Conservation (phyloP, 2,888 invertebrate species). For the Rutpela maculata region DNA sequence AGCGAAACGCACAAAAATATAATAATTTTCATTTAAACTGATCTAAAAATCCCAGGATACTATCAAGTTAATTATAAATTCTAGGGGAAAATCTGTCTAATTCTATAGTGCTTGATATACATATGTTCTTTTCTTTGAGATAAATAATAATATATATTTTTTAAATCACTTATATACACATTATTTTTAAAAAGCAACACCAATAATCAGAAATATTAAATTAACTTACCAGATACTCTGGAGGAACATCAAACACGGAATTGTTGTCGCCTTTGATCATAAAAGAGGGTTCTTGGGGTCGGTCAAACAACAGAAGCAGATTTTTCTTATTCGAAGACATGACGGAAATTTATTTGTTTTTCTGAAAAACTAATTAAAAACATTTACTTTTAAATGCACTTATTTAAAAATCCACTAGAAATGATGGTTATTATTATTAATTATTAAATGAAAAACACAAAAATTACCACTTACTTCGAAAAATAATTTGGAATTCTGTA, state of each 20-base stretch:
- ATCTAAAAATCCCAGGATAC: too few species aligned
- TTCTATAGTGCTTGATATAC: too few species aligned
- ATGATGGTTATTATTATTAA: too few species aligned
- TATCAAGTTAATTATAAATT: too few species aligned
- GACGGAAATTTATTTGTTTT: not conserved
- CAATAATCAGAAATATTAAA: not conserved
- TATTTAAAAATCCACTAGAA: not conserved
- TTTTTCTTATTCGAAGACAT: conserved; percentile 72
- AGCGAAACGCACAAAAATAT: too few species aligned
- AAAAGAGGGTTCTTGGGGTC: conserved; percentile 86
- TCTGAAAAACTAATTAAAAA: not conserved
- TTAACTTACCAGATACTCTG: conserved; percentile 27
- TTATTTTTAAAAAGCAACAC: too few species aligned
- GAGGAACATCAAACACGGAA: conserved; percentile 78
- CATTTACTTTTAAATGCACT: not conserved
- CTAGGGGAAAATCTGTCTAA: too few species aligned
- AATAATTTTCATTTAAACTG: too few species aligned
- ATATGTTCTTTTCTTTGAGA: too few species aligned
- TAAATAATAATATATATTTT: too few species aligned
- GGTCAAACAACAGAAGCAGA: conserved; percentile 82
- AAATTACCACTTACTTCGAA: not conserved
- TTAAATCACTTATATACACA: too few species aligned
- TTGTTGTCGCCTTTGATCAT: conserved; percentile 84
- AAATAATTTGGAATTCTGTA: not conserved
- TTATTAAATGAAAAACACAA: not conserved